Evolutionary conservation across 2,113 vertebrate species (phyloP).

Genomic region (Lophotis ruficrista): DNA sequence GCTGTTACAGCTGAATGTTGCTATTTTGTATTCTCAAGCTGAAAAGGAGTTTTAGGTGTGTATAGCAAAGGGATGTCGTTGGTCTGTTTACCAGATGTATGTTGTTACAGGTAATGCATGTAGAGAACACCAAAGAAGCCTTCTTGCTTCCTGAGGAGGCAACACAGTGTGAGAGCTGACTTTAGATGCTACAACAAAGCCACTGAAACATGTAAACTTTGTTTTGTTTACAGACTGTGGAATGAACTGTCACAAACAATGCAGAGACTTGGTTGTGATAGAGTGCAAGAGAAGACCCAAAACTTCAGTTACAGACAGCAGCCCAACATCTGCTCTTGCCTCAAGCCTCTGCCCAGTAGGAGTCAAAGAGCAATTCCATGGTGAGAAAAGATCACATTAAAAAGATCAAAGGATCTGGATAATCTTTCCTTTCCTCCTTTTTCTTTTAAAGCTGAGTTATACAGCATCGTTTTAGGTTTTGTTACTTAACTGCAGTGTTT

Average conservation of each 20-base stretch:
- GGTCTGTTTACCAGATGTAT: not conserved
- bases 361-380: slow-evolving; percentile 75
- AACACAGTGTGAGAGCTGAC: not conserved
- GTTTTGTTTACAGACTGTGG: slow-evolving; percentile 85
- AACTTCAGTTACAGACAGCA: slow-evolving; percentile 76
- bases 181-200: not conserved
- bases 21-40: not conserved
- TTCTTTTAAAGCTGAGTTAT: not conserved
- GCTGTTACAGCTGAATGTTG: not conserved
- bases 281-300: slow-evolving; percentile 95
- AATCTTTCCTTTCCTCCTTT: not conserved
- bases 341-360: slow-evolving; percentile 77
- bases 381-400: slow-evolving; percentile 65
- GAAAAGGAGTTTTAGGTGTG: not conserved
- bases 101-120: not conserved
- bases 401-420: not conserved
- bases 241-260: slow-evolving; percentile 97
- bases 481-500: not conserved
- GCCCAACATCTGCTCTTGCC: slow-evolving; percentile 76
- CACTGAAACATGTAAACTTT: not conserved
- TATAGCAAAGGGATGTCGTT: not conserved
- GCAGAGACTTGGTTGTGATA: slow-evolving; percentile 94
- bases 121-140: not conserved
- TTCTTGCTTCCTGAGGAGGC: not conserved
- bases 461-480: not conserved